Conservation (phyloP, 2,113 vertebrate species). For the Eurystomus gularis region DNA sequence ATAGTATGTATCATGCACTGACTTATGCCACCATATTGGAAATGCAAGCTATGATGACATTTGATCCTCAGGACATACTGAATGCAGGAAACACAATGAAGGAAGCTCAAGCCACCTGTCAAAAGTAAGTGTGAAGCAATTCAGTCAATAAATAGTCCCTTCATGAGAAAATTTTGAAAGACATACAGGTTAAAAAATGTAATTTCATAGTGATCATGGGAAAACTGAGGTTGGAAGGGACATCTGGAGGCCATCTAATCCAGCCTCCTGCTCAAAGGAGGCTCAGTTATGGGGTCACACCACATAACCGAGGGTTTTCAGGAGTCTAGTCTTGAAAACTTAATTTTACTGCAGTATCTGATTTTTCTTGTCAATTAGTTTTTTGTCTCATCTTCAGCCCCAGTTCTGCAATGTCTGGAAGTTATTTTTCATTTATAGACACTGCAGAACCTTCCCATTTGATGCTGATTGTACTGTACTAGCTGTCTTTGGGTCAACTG, state of each 20-base stretch:
- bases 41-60: conserved; percentile 99
- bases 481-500: background rate
- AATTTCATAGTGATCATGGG: background rate
- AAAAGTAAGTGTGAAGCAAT: conserved; percentile 76
- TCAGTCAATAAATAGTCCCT: background rate
- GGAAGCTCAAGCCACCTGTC: conserved; percentile 90
- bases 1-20: conserved; percentile 96
- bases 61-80: conserved; percentile 91
- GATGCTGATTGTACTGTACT: background rate
- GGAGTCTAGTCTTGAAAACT: background rate
- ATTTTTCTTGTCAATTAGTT: background rate
- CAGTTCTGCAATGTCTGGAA: background rate
- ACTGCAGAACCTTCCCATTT: background rate
- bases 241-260: background rate
- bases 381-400: background rate
- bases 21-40: conserved; percentile 95
- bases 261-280: background rate
- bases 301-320: background rate
- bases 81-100: conserved; percentile 93
- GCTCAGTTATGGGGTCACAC: background rate
- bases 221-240: background rate
- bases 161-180: background rate
- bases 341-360: background rate
- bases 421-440: background rate
- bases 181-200: background rate